phyloP scores from a whole-genome alignment of 2,888 invertebrate species.

The Rhagonycha fulva region DNA sequence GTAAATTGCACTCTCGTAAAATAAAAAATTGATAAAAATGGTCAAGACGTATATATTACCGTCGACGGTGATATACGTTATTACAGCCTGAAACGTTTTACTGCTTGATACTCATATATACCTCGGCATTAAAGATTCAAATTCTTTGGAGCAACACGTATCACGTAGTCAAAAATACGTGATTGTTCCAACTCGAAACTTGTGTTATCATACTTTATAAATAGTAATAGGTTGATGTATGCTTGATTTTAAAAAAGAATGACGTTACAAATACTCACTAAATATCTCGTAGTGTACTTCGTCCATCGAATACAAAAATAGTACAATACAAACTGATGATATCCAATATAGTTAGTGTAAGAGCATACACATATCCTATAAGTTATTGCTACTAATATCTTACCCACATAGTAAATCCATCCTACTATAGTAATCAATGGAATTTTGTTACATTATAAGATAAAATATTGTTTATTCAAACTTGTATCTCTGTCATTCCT shows the following conservation, averaged over 20 bases:
- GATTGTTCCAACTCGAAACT: background rate
- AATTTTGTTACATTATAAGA: no score
- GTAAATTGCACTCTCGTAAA: background rate
- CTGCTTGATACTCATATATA: background rate
- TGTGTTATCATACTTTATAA: background rate
- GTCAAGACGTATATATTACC: background rate
- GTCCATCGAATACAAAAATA: background rate
- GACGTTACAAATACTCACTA: background rate
- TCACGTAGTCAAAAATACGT: slow-evolving; percentile 2
- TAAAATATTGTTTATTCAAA: no score
- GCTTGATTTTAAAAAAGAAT: background rate
- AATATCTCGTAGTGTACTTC: background rate
- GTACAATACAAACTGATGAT: background rate
- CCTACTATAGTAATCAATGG: no score
- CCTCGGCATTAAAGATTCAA: background rate
- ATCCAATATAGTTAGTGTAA: background rate
- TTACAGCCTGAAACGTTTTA: background rate
- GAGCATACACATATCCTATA: no score
- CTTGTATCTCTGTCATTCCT: no score
- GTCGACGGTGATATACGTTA: background rate
- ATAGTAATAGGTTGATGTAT: background rate
- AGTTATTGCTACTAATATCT: no score
- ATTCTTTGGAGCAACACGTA: background rate
- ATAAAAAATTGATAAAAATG: slow-evolving; percentile 1
- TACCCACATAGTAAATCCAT: no score